These are phyloP conservation scores for Lophius piscatorius DNA, from an alignment of 2,113 vertebrate species.

Conservation along the genomic window DNA sequence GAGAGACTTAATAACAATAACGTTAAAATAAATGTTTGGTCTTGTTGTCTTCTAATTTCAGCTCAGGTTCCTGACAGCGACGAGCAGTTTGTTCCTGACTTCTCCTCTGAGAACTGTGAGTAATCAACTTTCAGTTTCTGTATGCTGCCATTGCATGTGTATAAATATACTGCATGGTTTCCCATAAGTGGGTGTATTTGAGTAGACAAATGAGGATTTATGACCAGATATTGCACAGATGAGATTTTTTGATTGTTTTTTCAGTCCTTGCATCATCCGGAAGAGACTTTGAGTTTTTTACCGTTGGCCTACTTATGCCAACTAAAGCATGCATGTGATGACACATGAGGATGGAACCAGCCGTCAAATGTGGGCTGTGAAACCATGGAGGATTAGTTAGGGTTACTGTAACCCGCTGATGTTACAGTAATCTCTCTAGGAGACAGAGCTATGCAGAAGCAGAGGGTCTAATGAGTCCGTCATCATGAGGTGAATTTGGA, in stretches of 20 bases:
- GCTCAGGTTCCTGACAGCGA: constrained; percentile 99
- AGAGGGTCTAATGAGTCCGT: constrained; percentile 53
- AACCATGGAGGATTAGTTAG: constrained; percentile 53
- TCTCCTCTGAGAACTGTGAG: constrained; percentile 97
- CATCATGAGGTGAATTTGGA: constrained; percentile 53
- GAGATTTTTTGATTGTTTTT: too few relatives aligned
- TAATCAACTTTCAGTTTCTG: constrained; percentile 56
- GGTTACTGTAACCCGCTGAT: constrained; percentile 47
- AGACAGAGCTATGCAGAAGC: constrained; percentile 58
- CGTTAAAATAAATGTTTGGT: constrained; percentile 10
- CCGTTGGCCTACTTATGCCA: background rate
- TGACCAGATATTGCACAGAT: too few relatives aligned
- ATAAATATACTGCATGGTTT: background rate
- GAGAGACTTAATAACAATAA: constrained; percentile 4
- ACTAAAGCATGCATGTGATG: constrained; percentile 16
- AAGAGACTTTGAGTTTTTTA: background rate
- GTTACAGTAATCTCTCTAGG: constrained; percentile 59
- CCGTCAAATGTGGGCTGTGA: constrained; percentile 40
- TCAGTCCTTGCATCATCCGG: too few relatives aligned
- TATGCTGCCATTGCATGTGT: background rate
- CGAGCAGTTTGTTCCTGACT: constrained; percentile 97
- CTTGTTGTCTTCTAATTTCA: constrained; percentile 70
- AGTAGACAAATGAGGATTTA: too few relatives aligned
- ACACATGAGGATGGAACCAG: constrained; percentile 13
- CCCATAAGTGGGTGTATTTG: too few relatives aligned